phyloP scores from a whole-genome alignment of 2,888 invertebrate species.

The Drosophila demipolita region DNA sequence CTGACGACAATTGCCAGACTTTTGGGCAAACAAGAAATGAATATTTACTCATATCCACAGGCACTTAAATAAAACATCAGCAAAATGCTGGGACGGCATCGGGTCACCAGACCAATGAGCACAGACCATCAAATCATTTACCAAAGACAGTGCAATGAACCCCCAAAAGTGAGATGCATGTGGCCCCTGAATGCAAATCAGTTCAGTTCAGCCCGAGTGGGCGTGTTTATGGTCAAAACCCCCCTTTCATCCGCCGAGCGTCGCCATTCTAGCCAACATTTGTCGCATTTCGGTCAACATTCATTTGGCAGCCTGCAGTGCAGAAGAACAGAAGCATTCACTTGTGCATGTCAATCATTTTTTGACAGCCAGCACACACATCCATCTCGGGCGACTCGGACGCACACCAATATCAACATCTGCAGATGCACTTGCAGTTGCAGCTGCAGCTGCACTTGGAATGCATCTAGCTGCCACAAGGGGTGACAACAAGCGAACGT shows the following conservation, averaged over 20 bases:
- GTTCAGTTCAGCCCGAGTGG: conserved; percentile 55
- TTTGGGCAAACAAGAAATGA: conserved; percentile 63
- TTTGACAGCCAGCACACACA: conserved; percentile 67
- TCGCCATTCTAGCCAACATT: conserved; percentile 8
- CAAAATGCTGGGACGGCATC: conserved; percentile 33
- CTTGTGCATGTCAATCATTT: conserved; percentile 77
- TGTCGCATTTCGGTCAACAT: conserved; percentile 63
- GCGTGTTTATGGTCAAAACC: conserved; percentile 37
- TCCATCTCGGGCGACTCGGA: conserved; percentile 40
- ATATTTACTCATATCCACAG: conserved; percentile 62
- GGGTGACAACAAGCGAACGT: conserved; percentile 48
- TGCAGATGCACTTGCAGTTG: conserved; percentile 40
- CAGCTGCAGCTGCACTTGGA: conserved; percentile 11
- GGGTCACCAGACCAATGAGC: conserved; percentile 24
- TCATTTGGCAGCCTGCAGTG: conserved; percentile 52
- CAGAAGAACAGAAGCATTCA: conserved; percentile 51
- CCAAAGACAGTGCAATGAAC: conserved; percentile 51
- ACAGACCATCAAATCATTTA: conserved; percentile 1
- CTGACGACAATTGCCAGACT: conserved; percentile 67
- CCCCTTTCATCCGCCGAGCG: neutral
- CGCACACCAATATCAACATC: conserved; percentile 23
- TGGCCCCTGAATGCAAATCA: conserved; percentile 66
- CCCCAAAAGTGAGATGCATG: conserved; percentile 45
- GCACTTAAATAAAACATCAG: conserved; percentile 65
- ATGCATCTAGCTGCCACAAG: conserved; percentile 8